Conservation (phyloP, 1,140 invertebrate genomes). For the Brachionus sp. region DNA sequence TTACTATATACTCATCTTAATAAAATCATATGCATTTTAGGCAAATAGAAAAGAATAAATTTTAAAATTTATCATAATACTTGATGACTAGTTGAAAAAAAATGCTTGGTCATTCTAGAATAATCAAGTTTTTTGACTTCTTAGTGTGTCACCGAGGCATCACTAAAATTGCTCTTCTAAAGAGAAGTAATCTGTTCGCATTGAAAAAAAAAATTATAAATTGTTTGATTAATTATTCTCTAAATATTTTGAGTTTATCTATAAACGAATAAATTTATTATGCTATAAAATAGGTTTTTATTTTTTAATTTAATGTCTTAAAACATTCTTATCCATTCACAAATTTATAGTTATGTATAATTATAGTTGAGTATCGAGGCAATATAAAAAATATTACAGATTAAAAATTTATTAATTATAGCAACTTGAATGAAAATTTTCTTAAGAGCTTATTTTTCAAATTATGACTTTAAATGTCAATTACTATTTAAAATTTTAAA, state of each 20-base stretch:
- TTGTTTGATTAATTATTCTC: too few relatives aligned
- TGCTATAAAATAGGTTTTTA: too few relatives aligned
- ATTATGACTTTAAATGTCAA: neutral
- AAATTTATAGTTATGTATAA: neutral
- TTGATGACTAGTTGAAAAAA: neutral
- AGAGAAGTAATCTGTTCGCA: too few relatives aligned
- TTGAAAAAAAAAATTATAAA: too few relatives aligned
- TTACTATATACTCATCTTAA: neutral
- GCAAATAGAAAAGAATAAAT: neutral
- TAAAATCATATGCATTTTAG: neutral
- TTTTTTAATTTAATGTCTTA: too few relatives aligned
- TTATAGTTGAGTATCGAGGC: neutral
- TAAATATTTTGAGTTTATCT: too few relatives aligned
- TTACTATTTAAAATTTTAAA: neutral
- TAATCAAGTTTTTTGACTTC: neutral
- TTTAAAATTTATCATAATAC: neutral
- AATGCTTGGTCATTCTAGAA: neutral
- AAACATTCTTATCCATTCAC: neutral
- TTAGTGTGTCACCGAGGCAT: too few relatives aligned
- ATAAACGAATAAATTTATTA: too few relatives aligned
- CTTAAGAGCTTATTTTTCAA: neutral
- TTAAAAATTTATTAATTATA: neutral
- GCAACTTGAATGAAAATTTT: neutral
- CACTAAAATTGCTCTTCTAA: too few relatives aligned
- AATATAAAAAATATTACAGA: neutral